These are phyloP conservation scores for Ctena decussata DNA, from an alignment of 2,888 invertebrate genomes.

Conservation along the genomic window DNA sequence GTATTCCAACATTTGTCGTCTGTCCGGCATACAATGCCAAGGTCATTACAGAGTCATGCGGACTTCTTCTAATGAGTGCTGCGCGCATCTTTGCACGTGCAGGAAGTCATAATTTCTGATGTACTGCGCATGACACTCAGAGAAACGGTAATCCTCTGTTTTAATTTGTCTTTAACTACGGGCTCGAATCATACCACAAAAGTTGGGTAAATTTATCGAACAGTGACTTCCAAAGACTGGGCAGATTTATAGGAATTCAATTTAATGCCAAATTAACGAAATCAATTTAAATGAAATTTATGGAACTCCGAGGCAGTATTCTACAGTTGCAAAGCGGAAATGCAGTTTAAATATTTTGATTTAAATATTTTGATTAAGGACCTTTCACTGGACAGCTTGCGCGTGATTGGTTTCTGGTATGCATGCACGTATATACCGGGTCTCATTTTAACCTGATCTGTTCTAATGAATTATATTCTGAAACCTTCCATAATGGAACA, in stretches of 20 bases:
- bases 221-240: background rate
- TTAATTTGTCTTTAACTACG: background rate
- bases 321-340: too few relatives aligned
- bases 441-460: too few relatives aligned
- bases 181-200: background rate
- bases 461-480: too few relatives aligned
- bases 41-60: conserved; percentile 23
- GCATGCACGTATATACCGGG: too few relatives aligned
- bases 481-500: too few relatives aligned
- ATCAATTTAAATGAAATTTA: too few relatives aligned
- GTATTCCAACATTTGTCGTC: conserved; percentile 11
- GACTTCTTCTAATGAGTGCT: conserved; percentile 39
- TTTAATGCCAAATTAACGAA: background rate
- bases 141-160: background rate
- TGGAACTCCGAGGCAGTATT: too few relatives aligned
- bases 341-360: too few relatives aligned
- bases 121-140: background rate
- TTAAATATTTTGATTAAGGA: too few relatives aligned
- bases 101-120: conserved; percentile 1
- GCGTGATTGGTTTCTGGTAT: too few relatives aligned
- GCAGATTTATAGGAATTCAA: background rate
- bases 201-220: background rate
- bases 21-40: conserved; percentile 25
- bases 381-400: too few relatives aligned
- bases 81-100: conserved; percentile 52